Percentiles rank a stretch among this genome's conserved stretches.
Conservation (phyloP, 2,888 invertebrate genomes). For the Drosophila kambysellisi region DNA sequence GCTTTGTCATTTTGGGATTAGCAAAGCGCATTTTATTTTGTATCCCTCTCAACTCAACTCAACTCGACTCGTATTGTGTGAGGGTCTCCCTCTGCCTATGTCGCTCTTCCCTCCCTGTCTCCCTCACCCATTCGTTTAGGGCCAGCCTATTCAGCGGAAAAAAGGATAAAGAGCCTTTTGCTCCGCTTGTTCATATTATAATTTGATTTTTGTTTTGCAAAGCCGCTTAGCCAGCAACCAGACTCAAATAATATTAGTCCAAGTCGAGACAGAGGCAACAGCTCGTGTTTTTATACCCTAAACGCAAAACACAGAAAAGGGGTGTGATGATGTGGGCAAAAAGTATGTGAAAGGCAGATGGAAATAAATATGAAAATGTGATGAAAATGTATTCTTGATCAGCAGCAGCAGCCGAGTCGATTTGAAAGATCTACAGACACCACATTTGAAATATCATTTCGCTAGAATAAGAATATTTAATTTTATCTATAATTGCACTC, state of each 20-base stretch:
- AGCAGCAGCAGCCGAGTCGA: not conserved
- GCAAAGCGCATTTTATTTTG: slow-evolving; percentile 21
- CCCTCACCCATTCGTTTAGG: not conserved
- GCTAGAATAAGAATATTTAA: not conserved
- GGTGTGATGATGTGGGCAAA: not conserved
- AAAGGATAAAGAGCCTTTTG: slow-evolving; percentile 30
- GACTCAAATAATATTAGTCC: slow-evolving; percentile 47
- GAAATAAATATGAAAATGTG: too few species aligned
- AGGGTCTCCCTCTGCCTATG: slow-evolving; percentile 30
- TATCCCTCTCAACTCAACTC: slow-evolving; percentile 14
- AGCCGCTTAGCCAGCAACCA: slow-evolving; percentile 56
- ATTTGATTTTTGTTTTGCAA: slow-evolving; percentile 60
- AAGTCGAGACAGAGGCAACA: slow-evolving; percentile 13
- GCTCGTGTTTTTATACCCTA: not conserved
- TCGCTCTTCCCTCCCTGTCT: slow-evolving; percentile 1
- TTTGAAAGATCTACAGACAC: not conserved
- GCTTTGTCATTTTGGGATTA: slow-evolving; percentile 66
- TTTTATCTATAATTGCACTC: not conserved
- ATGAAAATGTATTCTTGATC: not conserved
- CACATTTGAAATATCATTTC: not conserved
- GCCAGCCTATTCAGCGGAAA: slow-evolving; percentile 15
- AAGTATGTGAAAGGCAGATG: not conserved
- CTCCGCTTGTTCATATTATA: slow-evolving; percentile 58
- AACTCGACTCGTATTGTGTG: slow-evolving; percentile 31
- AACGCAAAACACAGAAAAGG: not conserved